Evolutionary conservation across 2,888 invertebrate species (phyloP), one percentile per base, ranked within the genome.

Genomic region (Acanthosoma haemorrhoidale): DNA sequence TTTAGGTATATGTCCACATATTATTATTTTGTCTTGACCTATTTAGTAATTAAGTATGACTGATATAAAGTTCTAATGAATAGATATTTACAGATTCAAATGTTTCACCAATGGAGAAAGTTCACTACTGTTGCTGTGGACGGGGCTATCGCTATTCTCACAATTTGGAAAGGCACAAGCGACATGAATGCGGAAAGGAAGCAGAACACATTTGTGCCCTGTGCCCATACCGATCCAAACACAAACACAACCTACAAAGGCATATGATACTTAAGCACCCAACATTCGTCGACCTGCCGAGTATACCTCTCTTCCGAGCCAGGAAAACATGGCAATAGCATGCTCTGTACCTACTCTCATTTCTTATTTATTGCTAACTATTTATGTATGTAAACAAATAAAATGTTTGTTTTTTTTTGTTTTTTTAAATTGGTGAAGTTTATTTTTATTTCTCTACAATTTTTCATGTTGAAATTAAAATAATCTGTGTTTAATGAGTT

Each of bases 171-270:
- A 57, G 75, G 25, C 75, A 75, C 68, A 60, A 29, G 31, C 68
- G 72, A 29, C 61, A 68, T 51, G 75, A 75, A 61, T 75, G 75
- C 39, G 73, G 73, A 13, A 72, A 71, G 58, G 71, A 73, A 41
- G 73, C 75, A 8, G 59, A 51, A n/a, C 71, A 72, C 60, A 16
- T 66, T 0, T 75, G 75, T 41, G 25, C 61, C 13, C 39, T 69
- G 4, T 75, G 75, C 41, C 71, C 72, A 2, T 75, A 75, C 80
- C 86, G 89, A 77, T 90, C 90, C 78, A 90, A 90, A 73, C 74
- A 74, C 58, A 74, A 74, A 60, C 72, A 70, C 29, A 73, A 73
- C 59, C 70, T 74, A 2, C 43, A 73, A 32, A 66, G 69, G 8
- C 74, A 74, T 31, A 39, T 73, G 5, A 29, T 63, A 9, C 71